Percentiles rank a stretch among this genome's conserved stretches.
Conservation (phyloP, 2,888 invertebrate genomes). For the Drosophila anceps region DNA sequence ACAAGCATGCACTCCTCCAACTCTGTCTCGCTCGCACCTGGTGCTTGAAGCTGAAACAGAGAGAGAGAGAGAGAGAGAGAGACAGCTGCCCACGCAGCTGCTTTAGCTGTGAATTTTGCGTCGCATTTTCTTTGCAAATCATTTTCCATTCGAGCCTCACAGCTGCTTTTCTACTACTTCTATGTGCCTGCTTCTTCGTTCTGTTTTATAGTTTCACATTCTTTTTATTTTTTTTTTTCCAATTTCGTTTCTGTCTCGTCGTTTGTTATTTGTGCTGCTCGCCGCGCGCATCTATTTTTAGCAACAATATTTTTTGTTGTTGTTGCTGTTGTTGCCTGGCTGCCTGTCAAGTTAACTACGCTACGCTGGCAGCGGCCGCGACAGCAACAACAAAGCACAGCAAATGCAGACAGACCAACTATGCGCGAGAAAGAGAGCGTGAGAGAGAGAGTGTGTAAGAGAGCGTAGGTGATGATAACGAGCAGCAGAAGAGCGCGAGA, state of each 20-base stretch:
- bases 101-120: slow-evolving; percentile 56
- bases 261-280: slow-evolving; percentile 64
- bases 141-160: slow-evolving; percentile 63
- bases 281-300: slow-evolving; percentile 74
- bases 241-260: slow-evolving; percentile 68
- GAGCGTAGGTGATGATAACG: slow-evolving; percentile 74
- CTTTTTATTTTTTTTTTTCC: slow-evolving; percentile 59
- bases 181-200: slow-evolving; percentile 33
- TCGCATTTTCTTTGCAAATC: slow-evolving; percentile 66
- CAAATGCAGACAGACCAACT: slow-evolving; percentile 64
- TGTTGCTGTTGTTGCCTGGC: slow-evolving; percentile 47
- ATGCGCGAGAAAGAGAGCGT: slow-evolving; percentile 33
- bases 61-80: neutral
- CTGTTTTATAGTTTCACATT: slow-evolving; percentile 53
- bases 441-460: slow-evolving; percentile 20
- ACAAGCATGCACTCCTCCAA: slow-evolving; percentile 3
- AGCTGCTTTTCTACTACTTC: slow-evolving; percentile 50
- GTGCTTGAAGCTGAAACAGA: neutral
- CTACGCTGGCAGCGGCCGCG: slow-evolving; percentile 64
- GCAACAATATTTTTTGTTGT: slow-evolving; percentile 52
- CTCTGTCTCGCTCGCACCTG: slow-evolving; percentile 12
- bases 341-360: slow-evolving; percentile 72
- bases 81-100: slow-evolving; percentile 53
- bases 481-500: slow-evolving; percentile 20
- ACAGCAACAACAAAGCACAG: slow-evolving; percentile 43